A percentile compares a stretch with the other conserved stretches of the same genome.
phyloP scores from a whole-genome alignment of 1,140 invertebrate genomes.

The Andrena cerasifolii region DNA sequence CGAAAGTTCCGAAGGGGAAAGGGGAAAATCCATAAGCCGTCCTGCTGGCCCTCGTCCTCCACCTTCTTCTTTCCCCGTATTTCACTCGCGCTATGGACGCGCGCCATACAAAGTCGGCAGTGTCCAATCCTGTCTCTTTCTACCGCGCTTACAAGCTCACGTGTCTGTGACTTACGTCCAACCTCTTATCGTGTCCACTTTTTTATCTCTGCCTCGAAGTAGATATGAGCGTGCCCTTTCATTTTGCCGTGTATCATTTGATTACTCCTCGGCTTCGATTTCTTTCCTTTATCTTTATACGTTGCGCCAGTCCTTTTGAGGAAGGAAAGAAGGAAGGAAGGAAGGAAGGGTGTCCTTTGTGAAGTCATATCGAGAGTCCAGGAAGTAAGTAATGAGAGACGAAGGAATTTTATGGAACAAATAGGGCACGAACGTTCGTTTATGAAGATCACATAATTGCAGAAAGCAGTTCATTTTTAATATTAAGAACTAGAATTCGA shows the following conservation, averaged over 20 bases:
- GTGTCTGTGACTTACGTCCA: constrained; percentile 12
- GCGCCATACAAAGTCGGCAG: constrained; percentile 28
- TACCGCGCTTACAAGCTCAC: constrained; percentile 25
- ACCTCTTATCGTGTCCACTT: constrained; percentile 48
- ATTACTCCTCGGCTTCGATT: constrained; percentile 3
- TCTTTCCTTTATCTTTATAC: too few species aligned
- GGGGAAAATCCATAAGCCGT: constrained; percentile 70
- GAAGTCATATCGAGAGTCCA: background rate
- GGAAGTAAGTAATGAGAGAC: background rate
- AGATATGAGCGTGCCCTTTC: constrained; percentile 28
- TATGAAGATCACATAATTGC: too few species aligned
- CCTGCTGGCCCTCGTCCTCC: constrained; percentile 23
- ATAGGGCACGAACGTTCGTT: too few species aligned
- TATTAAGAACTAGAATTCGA: too few species aligned
- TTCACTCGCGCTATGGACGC: constrained; percentile 31
- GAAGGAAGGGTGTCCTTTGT: background rate
- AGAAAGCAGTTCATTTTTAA: too few species aligned
- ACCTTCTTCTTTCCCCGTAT: constrained; percentile 45
- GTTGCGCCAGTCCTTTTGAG: too few species aligned
- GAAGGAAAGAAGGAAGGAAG: too few species aligned
- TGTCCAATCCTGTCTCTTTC: constrained; percentile 43
- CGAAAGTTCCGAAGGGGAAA: constrained; percentile 65
- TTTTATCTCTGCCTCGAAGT: constrained; percentile 29
- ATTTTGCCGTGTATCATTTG: constrained; percentile 34
- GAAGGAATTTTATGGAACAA: too few species aligned